Base-by-base conservation (phyloP, 2,797 vertebrate genomes). In the Passerculus sandwichensis region DNA sequence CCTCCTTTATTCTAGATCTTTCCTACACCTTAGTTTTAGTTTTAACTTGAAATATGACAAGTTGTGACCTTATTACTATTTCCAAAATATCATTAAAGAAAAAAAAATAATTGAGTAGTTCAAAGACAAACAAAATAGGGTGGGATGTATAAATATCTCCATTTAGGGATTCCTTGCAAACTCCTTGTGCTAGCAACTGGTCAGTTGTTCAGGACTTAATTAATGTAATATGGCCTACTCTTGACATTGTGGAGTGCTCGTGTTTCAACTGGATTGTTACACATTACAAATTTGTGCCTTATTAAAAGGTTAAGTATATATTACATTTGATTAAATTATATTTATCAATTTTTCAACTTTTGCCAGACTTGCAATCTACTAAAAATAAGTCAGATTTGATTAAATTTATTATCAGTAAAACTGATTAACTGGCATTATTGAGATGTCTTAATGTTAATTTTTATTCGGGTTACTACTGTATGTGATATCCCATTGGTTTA, bases 401-500 rank as follows among this genome's bases (percentile, higher is more conserved):
- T 85, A 69, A 65, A 83, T 91, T 83, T 94, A 51, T 75, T 89
- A 72, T 81, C 57, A 78, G 61, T 69, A 84, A 83, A 91, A 94
- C 30, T 83, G 53, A 75, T 88, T 89, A 89, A 51, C 36, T 66
- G 65, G 11, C 21, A 83, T 91, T 95, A 69, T 40, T 69, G 74
- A 88, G 44, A 78, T 15, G 91, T 89, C 51, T 79, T 76, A 78
- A 48, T 71, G n/a, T 69, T 85, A 74, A 54, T 77, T 93, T 93
- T 92, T 78, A 47, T 75, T 89, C 78, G 89, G n/a, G 50, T 77
- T 94, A 80, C 48, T 74, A 85, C 14, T 0, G 1, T 54, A 47
- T 75, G 36, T 66, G 62, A 47, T 78, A 94, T 86, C 85, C 73
- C 82, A 88, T 89, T 88, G 85, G 75, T 85, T 95, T 96, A 92